Evolutionary conservation across 2,888 invertebrate genomes (phyloP), one percentile per base, ranked within the genome.

Genomic region (Campopleginae sp.): DNA sequence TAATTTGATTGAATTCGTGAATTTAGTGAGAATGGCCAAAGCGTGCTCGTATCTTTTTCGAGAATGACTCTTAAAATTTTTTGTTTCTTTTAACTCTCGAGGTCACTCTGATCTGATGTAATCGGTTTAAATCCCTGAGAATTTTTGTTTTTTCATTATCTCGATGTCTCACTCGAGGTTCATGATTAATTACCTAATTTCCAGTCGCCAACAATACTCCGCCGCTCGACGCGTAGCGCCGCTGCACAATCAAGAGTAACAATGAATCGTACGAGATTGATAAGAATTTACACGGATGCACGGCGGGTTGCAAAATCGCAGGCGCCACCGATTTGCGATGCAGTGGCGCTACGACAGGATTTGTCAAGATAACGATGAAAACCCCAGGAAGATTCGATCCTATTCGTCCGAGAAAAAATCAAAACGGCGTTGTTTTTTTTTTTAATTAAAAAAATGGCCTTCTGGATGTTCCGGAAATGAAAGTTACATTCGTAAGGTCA

Each of bases 71-170:
- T 19, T 19, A 31, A 65, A 76, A 76, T 61, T 61, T 42, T 19
- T 58, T 61, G 38, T 61, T 71, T 38, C 65, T 48, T 33, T 58
- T 44, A 38, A 75, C 58, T 48, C 38, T 74, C 83, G 86, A 86
- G 86, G 85, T 78, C 85, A 58, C 77, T 61, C 46, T 44, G 72
- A 75, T 48, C 27, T 87, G 80, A 86, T 80, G 87, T 66, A 86
- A 87, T 83, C 65, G 42, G 75, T 80, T 83, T 85, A 70, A 79
- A 79, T 71, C 66, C 74, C 72, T 87, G 86, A 66, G 84, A 87
- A 80, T 76, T 51, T 54, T 81, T 83, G 79, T 61, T 42, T 46
- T 46, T 23, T 33, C 42, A 19, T 51, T 68, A 48, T 48, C 46
- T 63, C 48, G 63, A 48, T 33, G 46, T 51, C 54, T 17, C 33